Evolutionary conservation across 2,797 vertebrate genomes (phyloP).

Genomic region (Lophura swinhoii): DNA sequence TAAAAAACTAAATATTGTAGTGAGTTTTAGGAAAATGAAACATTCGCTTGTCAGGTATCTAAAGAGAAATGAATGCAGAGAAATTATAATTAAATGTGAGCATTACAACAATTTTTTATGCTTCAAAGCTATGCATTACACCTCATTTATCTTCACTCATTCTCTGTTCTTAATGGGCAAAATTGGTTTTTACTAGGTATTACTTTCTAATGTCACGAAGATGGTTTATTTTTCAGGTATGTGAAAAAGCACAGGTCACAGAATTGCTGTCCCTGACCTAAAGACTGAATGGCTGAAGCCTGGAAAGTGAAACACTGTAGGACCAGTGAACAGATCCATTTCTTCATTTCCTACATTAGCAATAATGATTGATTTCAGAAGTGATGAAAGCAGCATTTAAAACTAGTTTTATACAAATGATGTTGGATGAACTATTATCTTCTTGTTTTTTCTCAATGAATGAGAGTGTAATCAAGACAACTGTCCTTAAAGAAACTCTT

Average conservation of each 20-base stretch:
- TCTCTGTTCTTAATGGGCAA: slow-evolving; percentile 10
- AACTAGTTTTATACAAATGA: not conserved
- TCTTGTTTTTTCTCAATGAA: not conserved
- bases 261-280: not conserved
- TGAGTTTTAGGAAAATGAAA: slow-evolving; percentile 1
- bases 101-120: slow-evolving; percentile 22
- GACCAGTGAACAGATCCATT: not conserved
- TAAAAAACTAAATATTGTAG: slow-evolving; percentile 35
- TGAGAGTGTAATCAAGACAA: not conserved
- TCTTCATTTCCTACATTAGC: accelerated
- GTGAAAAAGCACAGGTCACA: not conserved
- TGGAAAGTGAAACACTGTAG: not conserved
- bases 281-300: not conserved
- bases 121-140: slow-evolving; percentile 30
- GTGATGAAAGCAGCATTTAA: not conserved
- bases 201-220: not conserved
- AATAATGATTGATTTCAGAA: not conserved
- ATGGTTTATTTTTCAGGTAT: not conserved
- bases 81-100: slow-evolving; percentile 54
- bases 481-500: not conserved
- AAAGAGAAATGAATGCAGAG: slow-evolving; percentile 48
- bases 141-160: not conserved
- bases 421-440: not conserved
- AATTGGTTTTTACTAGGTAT: not conserved
- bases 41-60: not conserved